phyloP scores from a whole-genome alignment of 2,797 vertebrate genomes.

The Rhabdophis nuchalis region DNA sequence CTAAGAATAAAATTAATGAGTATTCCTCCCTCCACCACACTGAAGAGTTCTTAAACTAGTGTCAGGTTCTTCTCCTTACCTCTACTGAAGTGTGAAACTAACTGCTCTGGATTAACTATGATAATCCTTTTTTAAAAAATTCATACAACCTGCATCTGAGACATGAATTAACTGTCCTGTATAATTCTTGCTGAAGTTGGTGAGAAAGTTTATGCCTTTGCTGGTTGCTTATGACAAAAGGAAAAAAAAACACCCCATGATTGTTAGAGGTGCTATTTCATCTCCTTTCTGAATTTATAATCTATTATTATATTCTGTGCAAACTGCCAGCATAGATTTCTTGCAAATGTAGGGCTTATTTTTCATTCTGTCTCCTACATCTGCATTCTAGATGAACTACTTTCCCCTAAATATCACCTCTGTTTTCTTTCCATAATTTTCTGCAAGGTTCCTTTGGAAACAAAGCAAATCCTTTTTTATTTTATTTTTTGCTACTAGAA shows the following conservation, averaged over 20 bases:
- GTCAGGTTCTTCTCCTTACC: conserved; percentile 2
- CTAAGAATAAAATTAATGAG: conserved; percentile 8
- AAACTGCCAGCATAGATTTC: neutral
- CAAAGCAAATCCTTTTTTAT: neutral
- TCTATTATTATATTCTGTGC: neutral
- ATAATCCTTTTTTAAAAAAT: conserved; percentile 5
- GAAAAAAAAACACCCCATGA: neutral
- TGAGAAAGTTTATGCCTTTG: neutral
- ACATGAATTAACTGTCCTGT: neutral
- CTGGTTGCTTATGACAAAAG: neutral
- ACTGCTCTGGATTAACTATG: conserved; percentile 12
- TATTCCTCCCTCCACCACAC: neutral
- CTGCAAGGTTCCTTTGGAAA: neutral
- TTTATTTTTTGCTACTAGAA: neutral
- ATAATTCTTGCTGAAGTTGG: neutral
- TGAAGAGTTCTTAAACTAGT: conserved; percentile 12
- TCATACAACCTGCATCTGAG: neutral
- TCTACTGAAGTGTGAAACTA: conserved; percentile 27
- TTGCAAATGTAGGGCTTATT: neutral
- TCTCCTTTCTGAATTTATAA: neutral
- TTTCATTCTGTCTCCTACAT: neutral
- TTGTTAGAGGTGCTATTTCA: neutral
- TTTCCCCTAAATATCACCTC: neutral
- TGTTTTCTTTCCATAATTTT: neutral
- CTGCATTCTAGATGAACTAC: neutral